phyloP scores from a whole-genome alignment of 2,113 vertebrate species.

The Equus przewalskii region DNA sequence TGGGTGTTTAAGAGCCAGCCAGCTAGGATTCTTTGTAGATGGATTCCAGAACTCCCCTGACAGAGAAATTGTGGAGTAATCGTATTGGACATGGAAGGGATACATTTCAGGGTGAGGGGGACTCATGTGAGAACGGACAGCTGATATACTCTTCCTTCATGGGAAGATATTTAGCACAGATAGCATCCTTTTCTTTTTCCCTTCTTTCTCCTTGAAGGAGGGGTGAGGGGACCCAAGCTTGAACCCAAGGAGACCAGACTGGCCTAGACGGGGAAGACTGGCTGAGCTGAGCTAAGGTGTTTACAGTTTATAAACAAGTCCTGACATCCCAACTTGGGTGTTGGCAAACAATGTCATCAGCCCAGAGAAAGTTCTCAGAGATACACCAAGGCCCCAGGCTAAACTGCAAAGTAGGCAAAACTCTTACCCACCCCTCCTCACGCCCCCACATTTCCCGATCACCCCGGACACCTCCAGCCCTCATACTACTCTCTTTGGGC shows the following conservation, averaged over 20 bases:
- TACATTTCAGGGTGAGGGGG: not conserved
- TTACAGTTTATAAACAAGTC: slow-evolving; percentile 69
- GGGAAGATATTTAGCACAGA: slow-evolving; percentile 14
- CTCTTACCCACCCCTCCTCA: not conserved
- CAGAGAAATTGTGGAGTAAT: not conserved
- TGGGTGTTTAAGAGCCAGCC: not conserved
- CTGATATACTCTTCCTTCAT: not conserved
- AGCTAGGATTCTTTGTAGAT: not conserved
- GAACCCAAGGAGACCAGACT: slow-evolving; percentile 18
- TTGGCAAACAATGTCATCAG: slow-evolving; percentile 60
- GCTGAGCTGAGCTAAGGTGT: not conserved
- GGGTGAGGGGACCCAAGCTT: slow-evolving; percentile 39
- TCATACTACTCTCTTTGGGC: not conserved
- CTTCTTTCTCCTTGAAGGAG: not conserved
- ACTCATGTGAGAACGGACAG: not conserved
- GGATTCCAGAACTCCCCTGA: not conserved
- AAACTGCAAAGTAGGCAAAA: slow-evolving; percentile 59
- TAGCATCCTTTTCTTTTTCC: not conserved
- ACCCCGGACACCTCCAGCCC: not conserved
- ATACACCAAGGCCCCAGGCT: slow-evolving; percentile 42
- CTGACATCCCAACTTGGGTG: slow-evolving; percentile 55
- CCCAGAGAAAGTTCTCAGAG: slow-evolving; percentile 61
- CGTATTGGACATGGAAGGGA: not conserved
- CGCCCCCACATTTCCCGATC: not conserved
- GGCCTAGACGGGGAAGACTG: slow-evolving; percentile 52